Base-by-base conservation (phyloP, 2,888 invertebrate genomes). In the Chrysolina oricalcia region DNA sequence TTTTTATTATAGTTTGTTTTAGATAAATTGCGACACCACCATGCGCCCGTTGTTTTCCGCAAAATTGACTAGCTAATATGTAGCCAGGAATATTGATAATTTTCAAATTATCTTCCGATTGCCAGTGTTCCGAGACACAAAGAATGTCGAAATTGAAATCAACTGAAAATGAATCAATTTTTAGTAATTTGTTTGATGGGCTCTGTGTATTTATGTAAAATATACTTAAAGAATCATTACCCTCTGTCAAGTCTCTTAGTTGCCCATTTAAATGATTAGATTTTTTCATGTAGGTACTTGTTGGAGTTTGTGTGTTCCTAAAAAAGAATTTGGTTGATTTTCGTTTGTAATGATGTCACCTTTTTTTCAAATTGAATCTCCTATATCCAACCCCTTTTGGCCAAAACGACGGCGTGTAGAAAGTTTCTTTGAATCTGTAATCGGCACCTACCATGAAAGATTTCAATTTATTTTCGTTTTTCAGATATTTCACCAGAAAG, bases 361-460 rank as follows among this genome's bases (percentile, higher is more conserved):
- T 43, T 50, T 13, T 40, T 64, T 27, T 17, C 0, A 35, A 64
- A 9, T 40, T 17, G 40, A 13, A 64, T 64, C 40, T 13, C 41
- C 64, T 27, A 13, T 35, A 64, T 21, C 64, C 64, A 35, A 64
- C 17, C 11, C 40, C 64, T 17, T 5, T 64, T 41, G 64, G 64
- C 40, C 64, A 64, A 4, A n/a, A 64, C 10, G 64, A 64, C 27
- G 41, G n/a, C 4, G 17, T 64, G 17, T 35, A 41, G 40, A 64
- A 64, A 41, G 11, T 35, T 35, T 17, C 17, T 40, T 40, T 35
- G 40, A 40, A 40, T 64, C 35, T 64, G 41, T n/a, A 64, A 64
- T 64, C 64, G 8, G 10, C 63, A 40, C n/a, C 17, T 64, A 64
- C 64, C 64, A 64, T 64, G 21, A 17, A 64, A 65, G 21, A 41